Percentiles rank a stretch among this genome's conserved stretches.
Conservation (phyloP, 2,797 vertebrate species). For the Tapirus indicus region DNA sequence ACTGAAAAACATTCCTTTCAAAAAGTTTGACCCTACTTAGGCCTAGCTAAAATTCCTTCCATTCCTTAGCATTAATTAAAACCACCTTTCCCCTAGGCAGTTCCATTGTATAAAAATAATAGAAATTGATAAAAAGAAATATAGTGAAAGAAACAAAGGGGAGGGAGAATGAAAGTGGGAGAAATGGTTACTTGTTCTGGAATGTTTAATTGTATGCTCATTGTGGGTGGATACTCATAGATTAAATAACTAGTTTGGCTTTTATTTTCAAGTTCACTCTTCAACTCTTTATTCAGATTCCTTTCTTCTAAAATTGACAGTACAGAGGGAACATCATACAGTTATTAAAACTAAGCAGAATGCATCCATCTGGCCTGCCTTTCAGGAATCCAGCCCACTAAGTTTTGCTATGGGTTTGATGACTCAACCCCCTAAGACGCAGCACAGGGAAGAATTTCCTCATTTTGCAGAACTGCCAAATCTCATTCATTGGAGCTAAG, state of each 20-base stretch:
- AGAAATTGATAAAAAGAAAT: not conserved
- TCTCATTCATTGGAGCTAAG: constrained; percentile 68
- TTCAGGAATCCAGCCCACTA: constrained; percentile 78
- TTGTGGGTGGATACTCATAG: not conserved
- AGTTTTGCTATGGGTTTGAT: constrained; percentile 66
- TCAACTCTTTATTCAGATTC: constrained; percentile 36
- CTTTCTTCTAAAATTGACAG: constrained; percentile 50
- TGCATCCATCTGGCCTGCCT: constrained; percentile 76
- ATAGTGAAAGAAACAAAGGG: constrained; percentile 25
- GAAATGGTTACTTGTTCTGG: not conserved
- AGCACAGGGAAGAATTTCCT: constrained; percentile 64
- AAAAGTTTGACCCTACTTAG: constrained; percentile 52
- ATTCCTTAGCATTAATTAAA: constrained; percentile 73
- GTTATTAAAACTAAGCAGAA: constrained; percentile 70
- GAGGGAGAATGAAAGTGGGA: not conserved
- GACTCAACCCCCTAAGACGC: constrained; percentile 74
- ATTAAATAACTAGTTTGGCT: constrained; percentile 28
- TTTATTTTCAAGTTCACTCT: constrained; percentile 25
- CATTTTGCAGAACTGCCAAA: constrained; percentile 72
- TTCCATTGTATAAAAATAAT: not conserved
- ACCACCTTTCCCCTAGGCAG: constrained; percentile 19
- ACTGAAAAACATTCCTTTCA: constrained; percentile 13
- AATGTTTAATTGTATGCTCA: not conserved
- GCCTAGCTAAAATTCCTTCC: constrained; percentile 69
- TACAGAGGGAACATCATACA: constrained; percentile 55